These are phyloP conservation scores for Gobionotothen gibberifrons DNA, from an alignment of 2,797 vertebrate genomes.

Conservation along the genomic window DNA sequence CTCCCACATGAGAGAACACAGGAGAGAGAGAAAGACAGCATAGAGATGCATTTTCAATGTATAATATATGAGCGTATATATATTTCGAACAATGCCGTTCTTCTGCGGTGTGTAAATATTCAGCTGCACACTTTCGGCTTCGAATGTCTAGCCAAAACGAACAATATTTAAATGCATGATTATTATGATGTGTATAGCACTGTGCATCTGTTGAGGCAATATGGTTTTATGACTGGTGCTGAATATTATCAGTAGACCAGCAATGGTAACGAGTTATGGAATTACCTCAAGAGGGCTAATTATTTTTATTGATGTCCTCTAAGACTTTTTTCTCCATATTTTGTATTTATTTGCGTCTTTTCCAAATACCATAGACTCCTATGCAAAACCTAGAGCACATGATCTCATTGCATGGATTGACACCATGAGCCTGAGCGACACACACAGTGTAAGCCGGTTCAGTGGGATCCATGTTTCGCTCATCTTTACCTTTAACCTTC, in stretches of 20 bases:
- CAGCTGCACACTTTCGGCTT: slow-evolving; percentile 51
- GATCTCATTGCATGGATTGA: no score
- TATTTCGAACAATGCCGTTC: slow-evolving; percentile 65
- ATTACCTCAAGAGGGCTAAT: slow-evolving; percentile 23
- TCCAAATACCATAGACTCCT: slow-evolving; percentile 21
- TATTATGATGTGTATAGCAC: slow-evolving; percentile 49
- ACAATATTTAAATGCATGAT: slow-evolving; percentile 59
- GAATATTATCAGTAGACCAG: slow-evolving; percentile 35
- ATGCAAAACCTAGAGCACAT: slow-evolving; percentile 27
- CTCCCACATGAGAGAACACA: slow-evolving; percentile 78
- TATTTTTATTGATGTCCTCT: slow-evolving; percentile 22
- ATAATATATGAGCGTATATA: slow-evolving; percentile 75
- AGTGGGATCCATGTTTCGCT: slow-evolving; percentile 23
- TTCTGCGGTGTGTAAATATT: slow-evolving; percentile 67
- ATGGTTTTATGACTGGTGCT: slow-evolving; percentile 43
- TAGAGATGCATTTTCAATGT: slow-evolving; percentile 65
- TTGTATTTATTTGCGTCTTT: slow-evolving; percentile 39
- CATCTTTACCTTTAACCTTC: slow-evolving; percentile 32
- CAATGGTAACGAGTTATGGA: slow-evolving; percentile 26
- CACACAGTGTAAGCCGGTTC: slow-evolving; percentile 10
- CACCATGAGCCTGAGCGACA: no score
- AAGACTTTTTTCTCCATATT: neutral
- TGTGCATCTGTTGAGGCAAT: slow-evolving; percentile 65
- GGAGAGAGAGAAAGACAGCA: slow-evolving; percentile 55
- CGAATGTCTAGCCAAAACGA: slow-evolving; percentile 47